Evolutionary conservation across 2,888 invertebrate species (phyloP).

Genomic region (Prenolepis imparis): DNA sequence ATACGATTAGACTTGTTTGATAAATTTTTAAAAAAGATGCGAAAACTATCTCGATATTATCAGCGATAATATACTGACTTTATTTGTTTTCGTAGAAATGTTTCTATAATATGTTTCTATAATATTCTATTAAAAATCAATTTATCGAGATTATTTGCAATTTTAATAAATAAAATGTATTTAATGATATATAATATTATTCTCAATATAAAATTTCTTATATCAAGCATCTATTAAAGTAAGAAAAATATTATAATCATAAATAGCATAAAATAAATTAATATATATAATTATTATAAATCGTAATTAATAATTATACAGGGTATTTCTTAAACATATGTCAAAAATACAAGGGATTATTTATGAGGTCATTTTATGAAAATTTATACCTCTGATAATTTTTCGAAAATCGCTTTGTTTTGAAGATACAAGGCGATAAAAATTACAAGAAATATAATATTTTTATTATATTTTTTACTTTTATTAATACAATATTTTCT

Average conservation of each 20-base stretch:
- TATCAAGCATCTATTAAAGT: background rate
- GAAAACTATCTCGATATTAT: background rate
- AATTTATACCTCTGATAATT: too few relatives aligned
- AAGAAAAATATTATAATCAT: background rate
- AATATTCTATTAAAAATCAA: background rate
- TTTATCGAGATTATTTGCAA: background rate
- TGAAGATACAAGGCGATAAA: too few relatives aligned
- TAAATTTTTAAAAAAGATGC: background rate
- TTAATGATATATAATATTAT: too few relatives aligned
- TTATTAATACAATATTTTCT: too few relatives aligned
- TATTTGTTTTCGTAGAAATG: background rate
- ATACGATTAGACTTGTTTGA: slow-evolving; percentile 38
- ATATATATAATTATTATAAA: background rate
- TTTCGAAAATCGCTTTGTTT: too few relatives aligned
- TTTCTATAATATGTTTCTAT: too few relatives aligned
- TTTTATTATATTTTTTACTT: too few relatives aligned
- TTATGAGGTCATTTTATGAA: too few relatives aligned
- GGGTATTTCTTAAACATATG: too few relatives aligned
- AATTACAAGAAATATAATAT: too few relatives aligned
- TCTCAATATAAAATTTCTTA: background rate
- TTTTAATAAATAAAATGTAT: background rate
- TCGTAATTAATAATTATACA: background rate
- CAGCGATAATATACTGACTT: too few relatives aligned
- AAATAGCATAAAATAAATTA: background rate
- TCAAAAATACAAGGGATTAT: too few relatives aligned